Base-by-base conservation (phyloP, 2,113 vertebrate species). In the Apeltes quadracus region DNA sequence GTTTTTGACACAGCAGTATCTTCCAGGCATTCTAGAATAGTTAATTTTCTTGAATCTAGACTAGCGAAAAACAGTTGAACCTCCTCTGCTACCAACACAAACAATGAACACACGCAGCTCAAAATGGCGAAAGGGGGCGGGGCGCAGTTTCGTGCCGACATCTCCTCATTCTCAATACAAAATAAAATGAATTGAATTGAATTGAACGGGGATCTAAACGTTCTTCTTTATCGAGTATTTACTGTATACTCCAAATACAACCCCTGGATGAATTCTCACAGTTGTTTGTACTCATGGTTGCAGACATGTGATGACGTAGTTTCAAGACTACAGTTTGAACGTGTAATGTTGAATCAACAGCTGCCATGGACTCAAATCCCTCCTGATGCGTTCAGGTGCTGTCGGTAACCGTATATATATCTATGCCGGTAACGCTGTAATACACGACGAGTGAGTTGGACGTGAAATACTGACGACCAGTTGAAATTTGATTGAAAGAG, bases 331-430 rank as follows among this genome's bases (percentile, higher is more conserved):
- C 61, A 43, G 56, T 80, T 85, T 84, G 81, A 89, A 87, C 78
- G 6, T 10, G 68, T 44, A 46, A 32, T 23, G 22, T n/a, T 39
- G 39, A 44, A 64, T 65, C 81, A 16, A 56, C 82, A 84, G 81
- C 84, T 89, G 82, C 79, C 10, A n/a, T 46, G 75, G 55, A 76
- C 82, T 59, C 64, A 65, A 55, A 76, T 54, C 66, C 68, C 59
- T 38, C 55, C 39, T 55, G 73, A 48, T 69, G 44, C 51, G 63
- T 82, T 82, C 64, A 82, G 4, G 69, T 63, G 63, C 63, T 29
- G 36, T 34, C 0, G 11, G 51, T 64, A 53, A 73, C 5, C n/a
- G n/a, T n/a, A n/a, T n/a, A n/a, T n/a, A n/a, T n/a, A n/a, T n/a
- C n/a, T n/a, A n/a, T n/a, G 36, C 41, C 0, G 11, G 51, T 64